Conservation (phyloP, 2,113 vertebrate species). For the Aphyosemion australe region DNA sequence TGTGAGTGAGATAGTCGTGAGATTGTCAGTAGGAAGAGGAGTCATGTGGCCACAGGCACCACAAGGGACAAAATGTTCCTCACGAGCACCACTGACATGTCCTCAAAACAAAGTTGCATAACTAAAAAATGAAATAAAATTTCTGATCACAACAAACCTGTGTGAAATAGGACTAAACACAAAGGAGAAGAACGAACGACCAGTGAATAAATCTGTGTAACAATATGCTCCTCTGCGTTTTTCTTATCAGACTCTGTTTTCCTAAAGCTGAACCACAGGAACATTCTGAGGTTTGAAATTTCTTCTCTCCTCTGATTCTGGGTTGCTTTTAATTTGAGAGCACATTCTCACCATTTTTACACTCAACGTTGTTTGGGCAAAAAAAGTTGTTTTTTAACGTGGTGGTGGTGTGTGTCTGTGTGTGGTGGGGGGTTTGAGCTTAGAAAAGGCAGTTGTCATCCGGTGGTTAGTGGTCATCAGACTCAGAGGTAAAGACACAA, state of each 20-base stretch:
- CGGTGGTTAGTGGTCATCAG: background rate
- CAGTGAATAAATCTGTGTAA: too few relatives aligned
- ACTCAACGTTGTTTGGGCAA: too few relatives aligned
- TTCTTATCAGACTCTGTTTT: background rate
- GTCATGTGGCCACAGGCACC: background rate
- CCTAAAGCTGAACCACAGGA: constrained; percentile 35
- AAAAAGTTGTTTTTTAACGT: background rate
- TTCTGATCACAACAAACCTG: too few relatives aligned
- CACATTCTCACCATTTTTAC: too few relatives aligned
- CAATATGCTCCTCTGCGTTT: too few relatives aligned
- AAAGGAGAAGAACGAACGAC: background rate
- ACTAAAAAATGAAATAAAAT: too few relatives aligned
- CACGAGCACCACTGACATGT: background rate
- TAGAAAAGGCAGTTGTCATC: background rate
- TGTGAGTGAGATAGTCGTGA: background rate
- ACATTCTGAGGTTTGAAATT: constrained; percentile 2
- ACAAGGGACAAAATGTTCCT: constrained; percentile 6
- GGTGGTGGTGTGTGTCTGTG: too few relatives aligned
- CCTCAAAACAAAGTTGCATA: background rate
- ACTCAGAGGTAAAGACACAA: too few relatives aligned
- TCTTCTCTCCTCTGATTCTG: too few relatives aligned
- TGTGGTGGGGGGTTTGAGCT: background rate
- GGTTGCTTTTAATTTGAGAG: too few relatives aligned
- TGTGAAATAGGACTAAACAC: too few relatives aligned
- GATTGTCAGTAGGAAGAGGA: background rate